Percentiles rank a stretch among this genome's conserved stretches.
These are phyloP conservation scores for Alca torda DNA, from an alignment of 2,797 vertebrate genomes.

Conservation along the genomic window DNA sequence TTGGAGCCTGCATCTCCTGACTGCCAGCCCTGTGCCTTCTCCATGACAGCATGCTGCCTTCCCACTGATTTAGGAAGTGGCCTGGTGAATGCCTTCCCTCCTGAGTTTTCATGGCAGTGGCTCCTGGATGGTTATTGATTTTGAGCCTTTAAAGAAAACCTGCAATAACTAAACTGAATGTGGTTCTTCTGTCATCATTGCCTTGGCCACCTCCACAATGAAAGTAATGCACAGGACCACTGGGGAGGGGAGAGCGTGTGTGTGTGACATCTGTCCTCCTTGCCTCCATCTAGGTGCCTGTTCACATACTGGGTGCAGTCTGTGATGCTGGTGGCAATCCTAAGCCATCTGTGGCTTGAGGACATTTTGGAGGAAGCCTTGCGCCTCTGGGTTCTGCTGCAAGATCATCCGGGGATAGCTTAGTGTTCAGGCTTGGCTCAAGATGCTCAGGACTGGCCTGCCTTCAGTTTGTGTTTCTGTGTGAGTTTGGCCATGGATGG, in stretches of 20 bases:
- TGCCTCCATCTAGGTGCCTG: background rate
- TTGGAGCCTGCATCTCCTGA: background rate
- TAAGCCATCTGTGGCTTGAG: background rate
- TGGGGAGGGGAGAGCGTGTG: accelerated
- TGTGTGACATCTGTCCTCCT: accelerated
- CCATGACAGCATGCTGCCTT: background rate
- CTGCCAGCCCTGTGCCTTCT: background rate
- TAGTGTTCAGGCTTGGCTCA: background rate
- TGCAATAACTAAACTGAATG: background rate
- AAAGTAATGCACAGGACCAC: accelerated
- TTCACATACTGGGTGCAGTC: background rate
- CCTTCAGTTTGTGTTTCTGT: background rate
- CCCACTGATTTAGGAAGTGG: background rate
- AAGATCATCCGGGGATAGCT: background rate
- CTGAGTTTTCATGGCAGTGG: background rate
- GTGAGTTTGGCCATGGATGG: background rate
- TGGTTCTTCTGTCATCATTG: background rate
- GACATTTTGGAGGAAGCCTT: background rate
- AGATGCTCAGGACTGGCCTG: background rate
- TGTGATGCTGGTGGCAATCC: background rate
- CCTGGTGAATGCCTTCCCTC: background rate
- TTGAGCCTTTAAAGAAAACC: background rate
- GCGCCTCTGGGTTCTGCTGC: background rate
- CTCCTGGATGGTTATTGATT: background rate
- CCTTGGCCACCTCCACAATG: background rate